Base-by-base conservation (phyloP, 2,888 invertebrate genomes). In the Pemphredon lugubris region DNA sequence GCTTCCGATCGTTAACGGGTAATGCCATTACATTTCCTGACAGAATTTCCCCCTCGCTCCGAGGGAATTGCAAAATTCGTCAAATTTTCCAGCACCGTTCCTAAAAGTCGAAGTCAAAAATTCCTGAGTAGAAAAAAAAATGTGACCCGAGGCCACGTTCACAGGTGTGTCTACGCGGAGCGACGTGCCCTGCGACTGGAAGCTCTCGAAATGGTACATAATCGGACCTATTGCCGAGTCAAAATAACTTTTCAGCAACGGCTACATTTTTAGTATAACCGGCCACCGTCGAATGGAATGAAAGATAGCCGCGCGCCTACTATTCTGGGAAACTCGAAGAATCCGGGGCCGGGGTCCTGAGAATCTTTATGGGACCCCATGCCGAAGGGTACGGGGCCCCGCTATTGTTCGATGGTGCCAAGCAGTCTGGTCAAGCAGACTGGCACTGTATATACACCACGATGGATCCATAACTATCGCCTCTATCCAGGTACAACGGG, bases 381-480 rank as follows among this genome's bases (percentile, higher is more conserved):
- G 71, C 74, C 65, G 66, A 65, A 77, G 64, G 65, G 65, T 66
- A 61, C 63, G 73, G 76, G 76, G 58, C 70, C 73, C 70, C 72
- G 51, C 63, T 42, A 83, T 84, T 85, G 84, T 85, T 81, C 73
- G 69, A 68, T 59, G 86, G 84, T 85, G 84, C 84, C 86, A 84
- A 83, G 84, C 86, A 84, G 84, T 86, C 84, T 86, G 84, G 82
- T 45, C 53, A 18, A 16, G 26, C 55, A 30, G 58, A 67, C 58
- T 55, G 32, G 48, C 60, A 42, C 23, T 66, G 53, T 34, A 50
- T 42, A 47, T 55, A 47, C 47, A 61, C 30, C 39, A 39, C 13
- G 44, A 42, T 39, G 59, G 53, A 73, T 71, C 61, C 65, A 54
- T 72, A 45, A 26, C 21, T 48, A 40, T 60, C 66, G 51, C 26